phyloP scores from a whole-genome alignment of 1,140 invertebrate species.

The Copidosoma floridanum region DNA sequence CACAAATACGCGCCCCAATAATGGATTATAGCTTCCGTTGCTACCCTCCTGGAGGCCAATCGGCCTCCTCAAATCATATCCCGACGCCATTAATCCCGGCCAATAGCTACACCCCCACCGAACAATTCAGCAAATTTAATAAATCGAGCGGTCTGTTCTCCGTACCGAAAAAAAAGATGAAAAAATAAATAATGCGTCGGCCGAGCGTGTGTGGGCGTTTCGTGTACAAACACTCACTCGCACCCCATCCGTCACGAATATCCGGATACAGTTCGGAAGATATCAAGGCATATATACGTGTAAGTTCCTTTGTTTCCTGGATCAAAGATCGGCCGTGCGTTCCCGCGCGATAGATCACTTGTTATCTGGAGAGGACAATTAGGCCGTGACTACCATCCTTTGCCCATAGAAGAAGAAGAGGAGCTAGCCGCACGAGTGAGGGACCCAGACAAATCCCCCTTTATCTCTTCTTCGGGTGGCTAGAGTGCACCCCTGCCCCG shows the following conservation, averaged over 20 bases:
- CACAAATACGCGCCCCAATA: too few species aligned
- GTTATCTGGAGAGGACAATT: conserved; percentile 49
- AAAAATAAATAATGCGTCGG: neutral
- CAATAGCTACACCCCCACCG: too few species aligned
- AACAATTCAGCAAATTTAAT: neutral
- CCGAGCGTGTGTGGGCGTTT: too few species aligned
- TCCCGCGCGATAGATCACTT: conserved; percentile 33
- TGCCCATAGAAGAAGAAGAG: neutral
- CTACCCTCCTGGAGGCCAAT: too few species aligned
- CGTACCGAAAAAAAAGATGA: neutral
- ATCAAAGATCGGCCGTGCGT: conserved; percentile 18
- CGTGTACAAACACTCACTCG: too few species aligned
- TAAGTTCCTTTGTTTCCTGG: conserved; percentile 29
- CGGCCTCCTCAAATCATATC: too few species aligned
- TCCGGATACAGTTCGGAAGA: too few species aligned
- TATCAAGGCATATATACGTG: too few species aligned
- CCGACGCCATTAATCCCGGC: too few species aligned
- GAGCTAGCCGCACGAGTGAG: neutral
- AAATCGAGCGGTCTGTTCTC: neutral
- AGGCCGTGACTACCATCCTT: conserved; percentile 34
- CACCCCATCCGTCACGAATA: neutral
- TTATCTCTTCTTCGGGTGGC: conserved; percentile 36
- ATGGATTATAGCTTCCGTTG: too few species aligned
- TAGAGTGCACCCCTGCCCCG: neutral
- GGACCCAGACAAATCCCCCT: conserved; percentile 45